phyloP scores from a whole-genome alignment of 2,797 vertebrate genomes.

The Coendou prehensilis region DNA sequence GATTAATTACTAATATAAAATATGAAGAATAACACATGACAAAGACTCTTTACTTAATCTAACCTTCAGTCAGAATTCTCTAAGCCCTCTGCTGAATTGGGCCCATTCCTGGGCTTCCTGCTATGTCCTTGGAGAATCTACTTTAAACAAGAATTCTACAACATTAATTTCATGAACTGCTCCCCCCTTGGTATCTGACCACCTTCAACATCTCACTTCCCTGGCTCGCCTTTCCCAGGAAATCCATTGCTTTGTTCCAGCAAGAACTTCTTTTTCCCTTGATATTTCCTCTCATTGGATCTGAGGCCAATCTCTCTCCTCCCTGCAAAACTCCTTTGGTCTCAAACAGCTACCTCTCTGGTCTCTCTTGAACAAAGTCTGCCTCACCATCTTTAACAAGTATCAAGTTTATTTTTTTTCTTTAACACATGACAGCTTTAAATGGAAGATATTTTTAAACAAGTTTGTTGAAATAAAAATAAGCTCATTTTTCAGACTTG shows the following conservation, averaged over 20 bases:
- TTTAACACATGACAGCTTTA: slow-evolving; percentile 11
- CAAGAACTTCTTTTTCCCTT: background rate
- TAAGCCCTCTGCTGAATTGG: background rate
- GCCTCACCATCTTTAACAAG: background rate
- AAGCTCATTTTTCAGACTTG: slow-evolving; percentile 28
- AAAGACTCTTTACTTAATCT: background rate
- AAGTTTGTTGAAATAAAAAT: slow-evolving; percentile 66
- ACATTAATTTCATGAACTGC: background rate
- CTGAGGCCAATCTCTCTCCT: background rate
- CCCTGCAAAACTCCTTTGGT: background rate
- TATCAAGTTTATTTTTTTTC: background rate
- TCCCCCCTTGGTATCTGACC: background rate
- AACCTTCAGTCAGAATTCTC: background rate
- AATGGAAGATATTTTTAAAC: slow-evolving; percentile 43
- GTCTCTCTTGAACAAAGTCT: background rate
- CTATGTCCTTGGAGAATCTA: background rate
- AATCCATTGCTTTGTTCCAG: background rate
- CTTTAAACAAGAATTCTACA: background rate
- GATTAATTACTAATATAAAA: slow-evolving; percentile 34
- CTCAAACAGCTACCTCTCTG: background rate
- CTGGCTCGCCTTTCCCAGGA: background rate
- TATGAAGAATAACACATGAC: background rate
- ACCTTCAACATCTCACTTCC: background rate
- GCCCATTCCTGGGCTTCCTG: background rate
- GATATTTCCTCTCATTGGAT: background rate